These are phyloP conservation scores for Rutpela maculata DNA, from an alignment of 2,888 invertebrate species.

Conservation along the genomic window DNA sequence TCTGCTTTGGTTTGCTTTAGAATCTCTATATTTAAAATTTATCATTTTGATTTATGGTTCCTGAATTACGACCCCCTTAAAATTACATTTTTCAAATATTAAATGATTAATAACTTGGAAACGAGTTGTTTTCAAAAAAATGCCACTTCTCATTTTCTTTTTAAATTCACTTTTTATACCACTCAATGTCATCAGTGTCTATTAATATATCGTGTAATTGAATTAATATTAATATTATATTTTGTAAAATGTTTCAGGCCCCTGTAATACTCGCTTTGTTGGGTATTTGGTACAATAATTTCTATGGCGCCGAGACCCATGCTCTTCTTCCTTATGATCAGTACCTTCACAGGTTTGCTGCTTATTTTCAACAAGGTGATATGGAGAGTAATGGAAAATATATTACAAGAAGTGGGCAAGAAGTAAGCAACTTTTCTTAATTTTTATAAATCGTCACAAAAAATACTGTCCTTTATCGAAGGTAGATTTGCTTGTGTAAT, in stretches of 20 bases:
- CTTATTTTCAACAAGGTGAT: slow-evolving; percentile 99
- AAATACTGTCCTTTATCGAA: not conserved
- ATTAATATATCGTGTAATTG: no score
- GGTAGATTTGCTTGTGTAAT: no score
- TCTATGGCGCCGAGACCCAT: slow-evolving; percentile 96
- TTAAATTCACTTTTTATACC: no score
- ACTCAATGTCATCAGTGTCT: no score
- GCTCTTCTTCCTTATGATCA: slow-evolving; percentile 98
- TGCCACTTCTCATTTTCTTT: no score
- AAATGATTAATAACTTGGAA: no score
- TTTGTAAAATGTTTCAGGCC: slow-evolving; percentile 77
- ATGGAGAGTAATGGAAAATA: slow-evolving; percentile 99
- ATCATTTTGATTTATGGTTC: no score
- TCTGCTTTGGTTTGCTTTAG: no score
- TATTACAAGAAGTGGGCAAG: slow-evolving; percentile 83
- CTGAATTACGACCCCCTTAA: no score
- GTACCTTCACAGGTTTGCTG: slow-evolving; percentile 98
- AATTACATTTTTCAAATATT: no score
- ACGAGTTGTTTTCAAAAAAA: no score
- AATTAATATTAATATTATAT: not conserved
- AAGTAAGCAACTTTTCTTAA: slow-evolving; percentile 70
- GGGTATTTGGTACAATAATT: slow-evolving; percentile 96
- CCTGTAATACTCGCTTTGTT: slow-evolving; percentile 95
- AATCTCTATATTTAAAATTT: no score
- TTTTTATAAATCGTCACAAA: not conserved